Evolutionary conservation across 2,888 invertebrate species (phyloP), one percentile per base, ranked within the genome.

Genomic region (Drepanosiphum platanoidis): DNA sequence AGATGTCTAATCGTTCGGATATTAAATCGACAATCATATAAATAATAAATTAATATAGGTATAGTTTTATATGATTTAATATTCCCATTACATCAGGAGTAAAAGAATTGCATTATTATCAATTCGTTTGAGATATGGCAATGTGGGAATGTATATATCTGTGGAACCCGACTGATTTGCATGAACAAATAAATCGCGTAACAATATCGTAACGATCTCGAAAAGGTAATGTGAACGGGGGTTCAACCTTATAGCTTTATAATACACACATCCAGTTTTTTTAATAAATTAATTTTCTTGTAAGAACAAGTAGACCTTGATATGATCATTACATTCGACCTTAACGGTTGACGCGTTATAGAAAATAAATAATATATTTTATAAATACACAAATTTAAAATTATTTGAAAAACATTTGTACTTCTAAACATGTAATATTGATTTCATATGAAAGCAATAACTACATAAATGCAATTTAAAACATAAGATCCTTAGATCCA

Each of bases 301-400:
- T 75, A 74, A 34, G 34, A 83, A 83, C 83, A 83, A 66, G 83
- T 75, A 34, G 52, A 52, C 83, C 83, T 83, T 83, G 83, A 75
- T 66, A 82, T 61, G 39, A 83, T 46, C 30, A 34, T 83, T 83
- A 42, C 42, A 75, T 36, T 83, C 75, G 66, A 75, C 83, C 83
- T 83, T 83, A 80, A 75, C 30, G 27, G 58, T 52, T 30, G 7
- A 68, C 32, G 30, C 30, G 64, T 30, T 64, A 3, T 34, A 30
- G 13, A 30, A 77, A 61, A 77, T n/a, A 39, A 61, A 27, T 64
- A 30, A 27, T 64, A 11, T 64, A 64, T 64, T 64, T 58, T 27
- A 79, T 46, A n/a, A 34, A 1, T 22, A 68, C 3, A 46, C 42
- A 18, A 46, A 18, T 46, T 72, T 30, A 46, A n/a, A 34, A 74